phyloP scores from a whole-genome alignment of 53 echinoderm and acorn worm genomes.

The Antedon mediterranea region DNA sequence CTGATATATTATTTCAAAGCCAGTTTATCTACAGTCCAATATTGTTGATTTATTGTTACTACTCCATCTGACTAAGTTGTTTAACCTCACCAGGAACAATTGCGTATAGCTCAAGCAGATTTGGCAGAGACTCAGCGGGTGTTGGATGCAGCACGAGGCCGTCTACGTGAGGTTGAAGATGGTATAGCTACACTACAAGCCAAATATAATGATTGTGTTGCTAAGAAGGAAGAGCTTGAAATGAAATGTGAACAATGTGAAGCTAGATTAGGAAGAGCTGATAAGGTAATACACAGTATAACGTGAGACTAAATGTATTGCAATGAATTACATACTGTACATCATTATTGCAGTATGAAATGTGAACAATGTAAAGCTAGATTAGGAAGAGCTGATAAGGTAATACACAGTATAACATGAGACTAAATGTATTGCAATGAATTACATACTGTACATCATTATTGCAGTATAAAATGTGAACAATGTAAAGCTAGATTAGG shows the following conservation, averaged over 20 bases:
- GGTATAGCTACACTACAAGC: slow-evolving; percentile 93
- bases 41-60: too few species aligned
- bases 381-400: slow-evolving; percentile 86
- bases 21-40: too few species aligned
- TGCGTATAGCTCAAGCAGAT: slow-evolving; percentile 61
- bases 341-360: slow-evolving; percentile 28
- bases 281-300: slow-evolving; percentile 54
- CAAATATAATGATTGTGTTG: slow-evolving; percentile 81
- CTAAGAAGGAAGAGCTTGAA: slow-evolving; percentile 94
- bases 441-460: background rate
- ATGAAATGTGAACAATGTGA: slow-evolving; percentile 78
- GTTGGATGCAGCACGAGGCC: slow-evolving; percentile 64
- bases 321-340: background rate
- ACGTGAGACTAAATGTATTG: background rate
- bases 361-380: slow-evolving; percentile 77
- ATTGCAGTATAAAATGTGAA: slow-evolving; percentile 57
- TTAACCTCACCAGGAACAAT: slow-evolving; percentile 33
- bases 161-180: slow-evolving; percentile 77
- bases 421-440: background rate
- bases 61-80: too few species aligned
- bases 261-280: slow-evolving; percentile 75
- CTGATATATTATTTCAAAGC: too few species aligned
- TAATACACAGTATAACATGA: background rate
- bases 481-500: slow-evolving; percentile 74
- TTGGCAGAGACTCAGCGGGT: slow-evolving; percentile 75